Base-by-base conservation (phyloP, 2,797 vertebrate genomes). In the Lacerta viridis region DNA sequence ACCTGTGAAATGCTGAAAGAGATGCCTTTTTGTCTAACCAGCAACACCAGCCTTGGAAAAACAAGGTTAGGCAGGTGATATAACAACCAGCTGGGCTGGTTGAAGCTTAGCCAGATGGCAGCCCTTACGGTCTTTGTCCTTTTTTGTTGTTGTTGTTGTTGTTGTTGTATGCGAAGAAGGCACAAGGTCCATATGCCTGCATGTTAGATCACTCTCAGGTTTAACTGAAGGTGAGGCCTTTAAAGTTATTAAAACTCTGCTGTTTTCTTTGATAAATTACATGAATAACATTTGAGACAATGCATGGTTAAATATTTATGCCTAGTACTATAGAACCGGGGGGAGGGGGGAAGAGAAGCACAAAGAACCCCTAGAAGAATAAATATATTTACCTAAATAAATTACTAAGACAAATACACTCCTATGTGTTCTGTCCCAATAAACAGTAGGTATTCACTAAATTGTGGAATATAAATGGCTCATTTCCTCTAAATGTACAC, bases 371-470 rank as follows among this genome's bases (percentile, higher is more conserved):
- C 96, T 96, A 95, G 96, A 97, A 97, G 97, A 97, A 97, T 97
- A 98, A 98, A 97, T 97, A 98, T 97, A 97, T 98, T 97, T 98
- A 97, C 97, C 96, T 97, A 98, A 97, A 98, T 98, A 98, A 98
- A 98, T 98, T 97, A 97, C 97, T 95, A 97, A 97, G 97, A 97
- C 97, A 98, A 97, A 97, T 97, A 97, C 97, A 98, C 97, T 98
- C 96, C 97, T 97, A 96, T 97, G 97, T 96, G 97, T 97, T 97
- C 96, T 97, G 96, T 97, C 97, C 97, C 97, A 97, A 97, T 98
- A 97, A 97, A 97, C 97, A 97, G 96, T 97, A 97, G 97, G 97
- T 98, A 98, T 98, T 97, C 97, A 96, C 97, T 97, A 97, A 98
- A 97, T 97, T 97, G 97, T 97, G 95, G 97, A 97, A 98, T 98